phyloP scores from a whole-genome alignment of 2,888 invertebrate species.

The Eristalis intricaria region DNA sequence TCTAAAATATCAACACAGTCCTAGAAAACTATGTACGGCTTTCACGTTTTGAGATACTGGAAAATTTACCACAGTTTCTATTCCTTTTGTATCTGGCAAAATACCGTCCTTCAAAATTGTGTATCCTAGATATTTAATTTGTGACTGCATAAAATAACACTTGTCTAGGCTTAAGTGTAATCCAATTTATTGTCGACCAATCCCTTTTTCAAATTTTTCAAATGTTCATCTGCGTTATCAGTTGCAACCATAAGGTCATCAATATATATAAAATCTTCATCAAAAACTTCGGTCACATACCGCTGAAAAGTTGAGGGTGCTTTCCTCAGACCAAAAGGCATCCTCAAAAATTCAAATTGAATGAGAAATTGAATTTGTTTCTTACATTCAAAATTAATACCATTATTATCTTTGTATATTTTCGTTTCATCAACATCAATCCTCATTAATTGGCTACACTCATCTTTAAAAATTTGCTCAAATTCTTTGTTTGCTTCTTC shows the following conservation, averaged over 20 bases:
- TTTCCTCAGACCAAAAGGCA: background rate
- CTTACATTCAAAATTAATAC: too few relatives aligned
- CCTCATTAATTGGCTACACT: too few relatives aligned
- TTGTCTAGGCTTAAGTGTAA: too few relatives aligned
- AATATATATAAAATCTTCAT: background rate
- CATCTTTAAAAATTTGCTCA: too few relatives aligned
- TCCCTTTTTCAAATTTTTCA: too few relatives aligned
- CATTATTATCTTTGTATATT: too few relatives aligned
- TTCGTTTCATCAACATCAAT: too few relatives aligned
- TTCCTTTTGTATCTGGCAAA: background rate
- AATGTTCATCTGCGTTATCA: background rate
- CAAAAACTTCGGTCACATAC: background rate
- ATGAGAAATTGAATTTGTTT: too few relatives aligned
- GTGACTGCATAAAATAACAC: too few relatives aligned
- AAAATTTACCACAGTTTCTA: background rate
- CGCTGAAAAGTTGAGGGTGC: background rate
- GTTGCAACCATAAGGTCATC: background rate
- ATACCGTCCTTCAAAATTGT: background rate
- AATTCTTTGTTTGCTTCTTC: too few relatives aligned
- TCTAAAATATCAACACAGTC: constrained; percentile 27
- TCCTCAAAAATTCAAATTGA: too few relatives aligned
- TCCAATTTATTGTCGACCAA: too few relatives aligned
- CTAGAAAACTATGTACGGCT: constrained; percentile 14
- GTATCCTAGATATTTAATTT: background rate
- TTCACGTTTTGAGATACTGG: constrained; percentile 1